These are phyloP conservation scores for Schlechtendalia chinensis DNA, from an alignment of 1,140 invertebrate species.

Conservation along the genomic window DNA sequence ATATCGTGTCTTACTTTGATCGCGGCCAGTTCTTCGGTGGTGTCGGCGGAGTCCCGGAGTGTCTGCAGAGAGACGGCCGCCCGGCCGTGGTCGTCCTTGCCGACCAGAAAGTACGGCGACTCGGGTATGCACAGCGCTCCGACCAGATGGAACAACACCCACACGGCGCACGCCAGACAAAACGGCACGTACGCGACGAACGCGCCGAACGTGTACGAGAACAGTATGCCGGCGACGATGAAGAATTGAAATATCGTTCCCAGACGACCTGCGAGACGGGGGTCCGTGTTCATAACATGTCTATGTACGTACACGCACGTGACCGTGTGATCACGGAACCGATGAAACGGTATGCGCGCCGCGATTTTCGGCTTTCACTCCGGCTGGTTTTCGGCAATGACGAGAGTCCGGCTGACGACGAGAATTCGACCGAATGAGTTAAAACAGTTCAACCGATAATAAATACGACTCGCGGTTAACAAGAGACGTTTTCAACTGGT, in stretches of 20 bases:
- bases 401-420: too few species aligned
- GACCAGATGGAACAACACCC: constrained; percentile 67
- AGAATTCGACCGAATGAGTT: too few species aligned
- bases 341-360: too few species aligned
- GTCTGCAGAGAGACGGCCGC: not conserved
- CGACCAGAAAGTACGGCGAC: constrained; percentile 72
- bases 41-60: not conserved
- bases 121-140: constrained; percentile 77
- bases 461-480: too few species aligned
- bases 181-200: constrained; percentile 65
- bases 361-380: too few species aligned
- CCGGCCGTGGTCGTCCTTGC: constrained; percentile 55
- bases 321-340: too few species aligned
- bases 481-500: too few species aligned
- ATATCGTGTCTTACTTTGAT: constrained; percentile 27
- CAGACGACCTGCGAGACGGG: constrained; percentile 65
- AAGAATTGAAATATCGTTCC: constrained; percentile 82
- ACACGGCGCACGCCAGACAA: constrained; percentile 65
- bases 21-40: not conserved
- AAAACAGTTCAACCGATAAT: too few species aligned
- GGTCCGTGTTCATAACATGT: too few species aligned
- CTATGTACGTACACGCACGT: too few species aligned
- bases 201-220: constrained; percentile 71
- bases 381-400: too few species aligned
- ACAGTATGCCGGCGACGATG: constrained; percentile 75